Base-by-base conservation (phyloP, 1,140 invertebrate genomes). In the Heliconius himera region DNA sequence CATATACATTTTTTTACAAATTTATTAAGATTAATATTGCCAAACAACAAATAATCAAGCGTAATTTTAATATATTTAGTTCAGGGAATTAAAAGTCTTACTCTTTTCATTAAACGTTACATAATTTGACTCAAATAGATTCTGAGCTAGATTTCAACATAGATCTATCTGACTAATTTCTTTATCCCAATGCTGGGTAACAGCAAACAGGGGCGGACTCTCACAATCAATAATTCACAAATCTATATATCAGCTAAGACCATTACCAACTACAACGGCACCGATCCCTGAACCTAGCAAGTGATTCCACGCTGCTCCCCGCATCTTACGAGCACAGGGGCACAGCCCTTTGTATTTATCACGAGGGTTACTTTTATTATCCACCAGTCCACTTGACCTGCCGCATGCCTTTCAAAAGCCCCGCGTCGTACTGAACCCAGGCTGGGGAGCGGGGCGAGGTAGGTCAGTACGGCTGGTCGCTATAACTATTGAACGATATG, bases 291-390 rank as follows among this genome's bases (percentile, higher is more conserved):
- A 51, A 79, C 73, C 78, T 76, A 77, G 73, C 81, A 82, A 89
- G 85, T 89, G 88, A 88, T 88, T 87, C 80, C 74, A 83, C 82
- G 83, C 77, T 76, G 85, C 85, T 88, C 87, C 85, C 88, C 84
- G 79, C 86, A 87, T 90, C 89, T 89, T 86, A 80, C 79, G 86
- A 87, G 88, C 83, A 86, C 84, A 87, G 88, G 88, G 90, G 89
- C 87, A 84, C 82, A 88, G 86, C 89, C 90, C 91, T 89, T 91
- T 87, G 89, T 92, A 85, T 89, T 89, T 88, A 88, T 86, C 87
- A 86, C 87, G 87, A 88, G 91, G 92, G 92, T 92, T 84, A 93
- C 89, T 92, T 93, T 93, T 93, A 93, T 91, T 91, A 88, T 86
- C 83, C 76, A 74, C 92, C 89, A 90, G 56, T 73, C 77, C 84